Percentiles rank a stretch among this genome's conserved stretches.
Evolutionary conservation across 23 tunicate genomes (phyloP).

Genomic region (Trididemnum nubilum): DNA sequence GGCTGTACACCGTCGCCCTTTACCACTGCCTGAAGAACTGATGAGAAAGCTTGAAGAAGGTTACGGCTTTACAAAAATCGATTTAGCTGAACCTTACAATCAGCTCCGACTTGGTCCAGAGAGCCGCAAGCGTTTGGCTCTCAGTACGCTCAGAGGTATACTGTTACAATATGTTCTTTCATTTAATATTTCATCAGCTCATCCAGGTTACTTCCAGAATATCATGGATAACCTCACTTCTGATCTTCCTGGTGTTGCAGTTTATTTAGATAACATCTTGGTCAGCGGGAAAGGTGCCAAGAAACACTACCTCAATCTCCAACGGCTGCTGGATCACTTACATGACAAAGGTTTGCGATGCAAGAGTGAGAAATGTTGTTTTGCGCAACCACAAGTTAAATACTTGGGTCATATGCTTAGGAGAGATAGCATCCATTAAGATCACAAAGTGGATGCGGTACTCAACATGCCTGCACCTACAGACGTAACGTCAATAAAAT

Average conservation of each 20-base stretch:
- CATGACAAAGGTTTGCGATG: constrained; percentile 14
- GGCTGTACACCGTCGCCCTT: too few species aligned
- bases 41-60: too few species aligned
- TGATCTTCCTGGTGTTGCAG: constrained; percentile 43
- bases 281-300: constrained; percentile 31
- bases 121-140: constrained; percentile 22
- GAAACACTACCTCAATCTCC: constrained; percentile 7
- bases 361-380: constrained; percentile 3
- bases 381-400: constrained; percentile 19
- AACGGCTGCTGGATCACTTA: not conserved
- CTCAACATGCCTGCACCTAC: constrained; percentile 23
- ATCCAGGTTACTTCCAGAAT: constrained; percentile 33
- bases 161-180: constrained; percentile 22
- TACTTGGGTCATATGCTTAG: constrained; percentile 20
- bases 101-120: constrained; percentile 37
- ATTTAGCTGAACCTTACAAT: too few species aligned
- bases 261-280: constrained; percentile 37
- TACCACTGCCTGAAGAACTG: too few species aligned
- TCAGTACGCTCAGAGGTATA: constrained; percentile 36
- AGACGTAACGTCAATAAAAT: constrained; percentile 3
- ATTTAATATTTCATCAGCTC: constrained; percentile 40
- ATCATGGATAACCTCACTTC: constrained; percentile 9
- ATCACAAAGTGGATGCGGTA: constrained; percentile 20
- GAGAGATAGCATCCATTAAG: constrained; percentile 3
- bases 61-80: too few species aligned